Evolutionary conservation across 1,140 invertebrate genomes (phyloP).

Genomic region (Tetragonula clypearis): DNA sequence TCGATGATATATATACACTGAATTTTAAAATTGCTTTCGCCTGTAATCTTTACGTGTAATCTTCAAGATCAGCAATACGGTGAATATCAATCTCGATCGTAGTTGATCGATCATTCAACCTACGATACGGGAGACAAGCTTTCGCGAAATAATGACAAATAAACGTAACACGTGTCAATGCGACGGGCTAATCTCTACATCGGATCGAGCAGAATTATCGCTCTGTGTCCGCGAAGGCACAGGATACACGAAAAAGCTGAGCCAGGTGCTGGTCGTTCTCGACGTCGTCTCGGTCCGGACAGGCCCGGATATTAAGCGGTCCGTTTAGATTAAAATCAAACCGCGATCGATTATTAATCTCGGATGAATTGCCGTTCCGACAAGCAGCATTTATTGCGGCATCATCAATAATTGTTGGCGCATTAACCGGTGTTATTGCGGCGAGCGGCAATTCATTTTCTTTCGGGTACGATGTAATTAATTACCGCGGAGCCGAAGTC

Average conservation of each 20-base stretch:
- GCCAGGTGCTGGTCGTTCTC: slow-evolving; percentile 5
- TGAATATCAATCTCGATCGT: background rate
- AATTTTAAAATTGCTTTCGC: too few relatives aligned
- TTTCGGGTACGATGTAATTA: slow-evolving; percentile 57
- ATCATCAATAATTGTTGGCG: slow-evolving; percentile 59
- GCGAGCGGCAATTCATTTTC: slow-evolving; percentile 60
- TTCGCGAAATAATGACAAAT: background rate
- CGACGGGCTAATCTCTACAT: background rate
- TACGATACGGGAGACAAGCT: background rate
- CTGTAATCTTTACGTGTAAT: too few relatives aligned
- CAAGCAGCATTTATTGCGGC: slow-evolving; percentile 62
- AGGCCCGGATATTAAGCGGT: slow-evolving; percentile 31
- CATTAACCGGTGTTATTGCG: slow-evolving; percentile 63
- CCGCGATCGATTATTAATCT: slow-evolving; percentile 60
- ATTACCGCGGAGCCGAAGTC: slow-evolving; percentile 50
- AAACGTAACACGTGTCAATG: background rate
- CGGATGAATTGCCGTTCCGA: slow-evolving; percentile 58
- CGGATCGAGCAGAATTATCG: background rate
- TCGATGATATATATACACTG: too few relatives aligned
- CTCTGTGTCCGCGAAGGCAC: background rate
- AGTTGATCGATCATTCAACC: background rate
- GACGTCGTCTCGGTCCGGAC: background rate
- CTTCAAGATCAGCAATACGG: too few relatives aligned
- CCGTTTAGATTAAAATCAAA: slow-evolving; percentile 51
- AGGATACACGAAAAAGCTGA: background rate